Evolutionary conservation across 2,888 invertebrate species (phyloP).

Genomic region (Allacma fusca): DNA sequence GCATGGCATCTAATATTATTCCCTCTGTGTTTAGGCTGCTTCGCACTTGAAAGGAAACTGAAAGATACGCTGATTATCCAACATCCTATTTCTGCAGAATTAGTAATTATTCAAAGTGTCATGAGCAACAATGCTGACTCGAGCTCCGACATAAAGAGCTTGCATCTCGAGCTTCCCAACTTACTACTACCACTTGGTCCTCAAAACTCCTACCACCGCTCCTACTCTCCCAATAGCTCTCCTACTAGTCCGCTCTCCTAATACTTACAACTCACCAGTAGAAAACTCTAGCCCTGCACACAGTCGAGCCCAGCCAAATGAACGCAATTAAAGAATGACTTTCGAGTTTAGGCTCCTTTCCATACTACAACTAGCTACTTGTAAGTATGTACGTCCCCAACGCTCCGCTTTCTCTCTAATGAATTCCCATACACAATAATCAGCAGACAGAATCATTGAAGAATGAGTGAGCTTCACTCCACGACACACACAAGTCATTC

Average conservation of each 20-base stretch:
- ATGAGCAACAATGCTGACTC: slow-evolving; percentile 49
- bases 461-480: slow-evolving; percentile 26
- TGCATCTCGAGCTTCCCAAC: not conserved
- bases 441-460: slow-evolving; percentile 38
- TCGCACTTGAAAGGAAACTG: slow-evolving; percentile 43
- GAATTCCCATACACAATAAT: slow-evolving; percentile 42
- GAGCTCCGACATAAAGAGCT: slow-evolving; percentile 23
- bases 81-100: slow-evolving; percentile 49
- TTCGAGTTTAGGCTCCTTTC: slow-evolving; percentile 40
- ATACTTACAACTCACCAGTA: not conserved
- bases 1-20: slow-evolving; percentile 40
- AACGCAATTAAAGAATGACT: slow-evolving; percentile 49
- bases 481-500: slow-evolving; percentile 38
- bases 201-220: not conserved
- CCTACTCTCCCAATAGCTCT: not conserved
- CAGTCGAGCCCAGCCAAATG: slow-evolving; percentile 44
- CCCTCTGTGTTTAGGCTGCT: slow-evolving; percentile 31
- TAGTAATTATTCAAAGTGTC: slow-evolving; percentile 53
- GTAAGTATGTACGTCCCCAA: not conserved
- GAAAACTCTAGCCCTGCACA: slow-evolving; percentile 37
- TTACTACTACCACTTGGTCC: slow-evolving; percentile 5
- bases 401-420: slow-evolving; percentile 22
- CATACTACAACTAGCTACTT: not conserved
- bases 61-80: slow-evolving; percentile 49
- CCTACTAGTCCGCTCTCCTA: slow-evolving; percentile 1